Base-by-base conservation (phyloP, 2,113 vertebrate species). In the Gymnobelideus leadbeateri region DNA sequence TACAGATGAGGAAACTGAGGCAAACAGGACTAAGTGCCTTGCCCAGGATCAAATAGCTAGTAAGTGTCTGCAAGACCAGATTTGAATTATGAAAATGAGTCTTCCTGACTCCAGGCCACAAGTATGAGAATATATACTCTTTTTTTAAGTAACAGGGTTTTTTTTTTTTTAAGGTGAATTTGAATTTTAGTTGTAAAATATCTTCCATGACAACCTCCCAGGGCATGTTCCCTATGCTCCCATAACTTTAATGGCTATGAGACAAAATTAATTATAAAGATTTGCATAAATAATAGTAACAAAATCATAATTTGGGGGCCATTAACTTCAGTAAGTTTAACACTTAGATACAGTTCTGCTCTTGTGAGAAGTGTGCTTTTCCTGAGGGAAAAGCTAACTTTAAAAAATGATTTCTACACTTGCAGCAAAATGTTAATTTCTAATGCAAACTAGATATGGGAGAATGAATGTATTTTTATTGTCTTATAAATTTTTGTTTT, bases 131-230 rank as follows among this genome's bases (percentile, higher is more conserved):
- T 5, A 49, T 49, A 37, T 55, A 4, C 91, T 3, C 12, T 55
- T 93, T 2, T 94, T 23, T 6, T 53, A 25, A 94, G 3, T 94
- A 31, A 52, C 2, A 55, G 9, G 26, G 28, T 8, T 55, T 61
- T 61, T 93, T 95, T 91, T 51, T 61, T 94, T 95, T 91, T 51
- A 93, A 96, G 93, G 91, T 91, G 14, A 91, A 12, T 95, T 91
- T 28, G 37, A 92, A 52, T 91, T 77, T 77, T 77, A 77, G 61
- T 90, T 53, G 89, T 95, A 89, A 24, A 89, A 57, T 51, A 77
- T 91, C 2, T 77, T 91, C 89, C 46, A 92, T 91, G 50, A 91
- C 55, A 84, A 91, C 24, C 12, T 50, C 25, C 37, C 37, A 43
- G 19, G 19, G 37, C 68, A 84, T 93, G 0, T 54, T 89, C 68